These are phyloP conservation scores for Tribolium madens DNA, from an alignment of 1,140 invertebrate species.

Conservation along the genomic window DNA sequence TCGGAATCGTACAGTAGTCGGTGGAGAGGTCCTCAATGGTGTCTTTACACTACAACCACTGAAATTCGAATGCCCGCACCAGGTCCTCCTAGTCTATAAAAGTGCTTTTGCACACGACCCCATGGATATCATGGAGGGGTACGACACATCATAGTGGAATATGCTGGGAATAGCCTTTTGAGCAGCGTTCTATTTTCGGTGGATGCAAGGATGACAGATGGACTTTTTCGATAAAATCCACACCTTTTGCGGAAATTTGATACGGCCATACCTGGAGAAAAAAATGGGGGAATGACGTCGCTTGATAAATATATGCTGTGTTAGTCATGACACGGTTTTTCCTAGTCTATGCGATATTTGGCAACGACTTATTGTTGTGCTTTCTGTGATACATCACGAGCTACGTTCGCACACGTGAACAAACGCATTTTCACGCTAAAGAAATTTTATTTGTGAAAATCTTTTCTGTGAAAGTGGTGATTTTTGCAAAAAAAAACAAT, in stretches of 20 bases:
- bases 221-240: constrained; percentile 62
- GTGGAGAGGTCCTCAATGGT: constrained; percentile 58
- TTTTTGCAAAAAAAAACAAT: background rate
- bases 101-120: constrained; percentile 65
- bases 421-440: constrained; percentile 7
- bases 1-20: constrained; percentile 63
- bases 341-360: constrained; percentile 2
- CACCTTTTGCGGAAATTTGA: constrained; percentile 63
- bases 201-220: constrained; percentile 57
- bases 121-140: constrained; percentile 55
- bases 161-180: constrained; percentile 59
- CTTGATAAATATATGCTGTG: background rate
- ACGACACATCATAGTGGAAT: constrained; percentile 44
- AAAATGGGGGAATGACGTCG: background rate
- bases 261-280: constrained; percentile 54
- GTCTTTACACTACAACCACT: constrained; percentile 65
- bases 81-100: constrained; percentile 64
- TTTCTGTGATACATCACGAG: constrained; percentile 4
- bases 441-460: constrained; percentile 2
- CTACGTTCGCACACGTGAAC: background rate
- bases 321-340: constrained; percentile 35
- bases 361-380: constrained; percentile 21
- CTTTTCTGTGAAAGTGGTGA: background rate
- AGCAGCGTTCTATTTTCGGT: constrained; percentile 62
- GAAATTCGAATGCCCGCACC: constrained; percentile 63